phyloP scores from a whole-genome alignment of 2,888 invertebrate genomes.

The Melieria omissa region DNA sequence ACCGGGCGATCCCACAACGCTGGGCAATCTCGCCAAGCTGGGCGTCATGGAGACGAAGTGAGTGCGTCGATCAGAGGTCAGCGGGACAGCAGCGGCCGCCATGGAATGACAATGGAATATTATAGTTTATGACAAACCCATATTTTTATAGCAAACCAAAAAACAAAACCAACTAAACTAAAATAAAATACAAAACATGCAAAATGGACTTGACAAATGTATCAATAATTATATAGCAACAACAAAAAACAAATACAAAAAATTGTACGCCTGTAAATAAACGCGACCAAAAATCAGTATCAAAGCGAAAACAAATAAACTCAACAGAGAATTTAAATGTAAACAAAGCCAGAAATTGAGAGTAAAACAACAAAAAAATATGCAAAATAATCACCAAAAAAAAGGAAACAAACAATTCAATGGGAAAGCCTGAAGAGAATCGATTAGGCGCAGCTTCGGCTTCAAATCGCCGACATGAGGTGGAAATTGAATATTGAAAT shows the following conservation, averaged over 20 bases:
- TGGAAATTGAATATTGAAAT: too few relatives aligned
- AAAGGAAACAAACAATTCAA: too few relatives aligned
- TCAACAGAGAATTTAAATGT: not conserved
- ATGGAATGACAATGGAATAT: not conserved
- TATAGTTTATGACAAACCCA: not conserved
- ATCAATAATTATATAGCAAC: not conserved
- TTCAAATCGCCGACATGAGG: too few relatives aligned
- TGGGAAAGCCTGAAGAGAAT: too few relatives aligned
- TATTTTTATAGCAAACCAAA: not conserved
- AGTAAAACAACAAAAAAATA: constrained; percentile 46
- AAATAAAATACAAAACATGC: too few relatives aligned
- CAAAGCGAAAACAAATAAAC: not conserved
- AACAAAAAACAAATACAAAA: constrained; percentile 8
- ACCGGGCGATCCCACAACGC: constrained; percentile 88
- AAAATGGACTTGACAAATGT: not conserved
- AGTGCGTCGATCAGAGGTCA: constrained; percentile 1
- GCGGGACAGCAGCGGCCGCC: not conserved
- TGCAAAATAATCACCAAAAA: too few relatives aligned
- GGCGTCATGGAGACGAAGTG: constrained; percentile 61
- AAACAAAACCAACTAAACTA: not conserved
- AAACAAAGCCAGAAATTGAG: constrained; percentile 28
- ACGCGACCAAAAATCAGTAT: constrained; percentile 50
- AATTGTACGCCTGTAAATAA: constrained; percentile 51
- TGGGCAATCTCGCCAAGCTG: constrained; percentile 87
- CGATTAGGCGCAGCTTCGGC: too few relatives aligned